These are phyloP conservation scores for Crax fasciolata DNA, from an alignment of 2,797 vertebrate species.

Conservation along the genomic window DNA sequence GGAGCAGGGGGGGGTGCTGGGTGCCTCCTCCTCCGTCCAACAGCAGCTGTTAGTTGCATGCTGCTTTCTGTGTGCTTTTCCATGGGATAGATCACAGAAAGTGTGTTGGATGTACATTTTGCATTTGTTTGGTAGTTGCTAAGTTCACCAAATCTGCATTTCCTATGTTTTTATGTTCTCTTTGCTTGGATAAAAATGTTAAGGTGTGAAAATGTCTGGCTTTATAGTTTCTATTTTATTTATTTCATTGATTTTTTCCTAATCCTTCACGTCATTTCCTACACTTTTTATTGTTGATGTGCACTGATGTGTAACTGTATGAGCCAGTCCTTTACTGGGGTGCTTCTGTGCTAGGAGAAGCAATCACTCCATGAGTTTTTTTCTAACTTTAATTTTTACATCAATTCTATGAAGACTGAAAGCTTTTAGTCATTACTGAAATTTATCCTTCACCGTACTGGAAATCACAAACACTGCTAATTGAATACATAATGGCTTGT, in stretches of 20 bases:
- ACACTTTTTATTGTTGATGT: neutral
- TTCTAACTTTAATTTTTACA: neutral
- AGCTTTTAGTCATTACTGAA: neutral
- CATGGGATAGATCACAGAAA: neutral
- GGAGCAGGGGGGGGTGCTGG: neutral
- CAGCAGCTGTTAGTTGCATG: neutral
- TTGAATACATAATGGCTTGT: neutral
- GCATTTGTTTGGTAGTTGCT: neutral
- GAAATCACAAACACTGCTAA: neutral
- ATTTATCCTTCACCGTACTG: neutral
- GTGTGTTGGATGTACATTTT: neutral
- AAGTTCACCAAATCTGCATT: neutral
- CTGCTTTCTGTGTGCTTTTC: neutral
- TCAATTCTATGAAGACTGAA: neutral
- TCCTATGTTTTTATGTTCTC: neutral
- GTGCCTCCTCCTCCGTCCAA: neutral
- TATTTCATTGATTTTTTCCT: neutral
- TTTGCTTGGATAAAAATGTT: neutral
- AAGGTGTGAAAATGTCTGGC: neutral
- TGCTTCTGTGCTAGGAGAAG: neutral
- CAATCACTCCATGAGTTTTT: neutral
- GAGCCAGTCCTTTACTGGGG: neutral
- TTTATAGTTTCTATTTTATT: neutral
- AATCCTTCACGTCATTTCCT: neutral
- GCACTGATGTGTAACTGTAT: accelerated